Evolutionary conservation across 1,140 invertebrate species (phyloP), one percentile per base, ranked within the genome.

Genomic region (Drosophila ironensis): DNA sequence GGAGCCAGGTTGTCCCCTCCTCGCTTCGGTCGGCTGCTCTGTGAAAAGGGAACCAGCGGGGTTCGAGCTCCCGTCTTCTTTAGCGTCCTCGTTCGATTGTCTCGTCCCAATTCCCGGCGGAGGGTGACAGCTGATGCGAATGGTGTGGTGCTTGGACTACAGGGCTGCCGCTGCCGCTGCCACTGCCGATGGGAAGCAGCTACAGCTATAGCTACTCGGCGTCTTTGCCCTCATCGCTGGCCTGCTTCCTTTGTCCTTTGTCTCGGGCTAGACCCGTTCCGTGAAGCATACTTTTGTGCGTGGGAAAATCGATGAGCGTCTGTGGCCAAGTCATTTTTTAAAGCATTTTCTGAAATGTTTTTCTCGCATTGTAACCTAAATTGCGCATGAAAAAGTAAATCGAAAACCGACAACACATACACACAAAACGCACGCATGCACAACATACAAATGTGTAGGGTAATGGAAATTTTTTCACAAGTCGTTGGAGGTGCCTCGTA

Each of bases 321-420:
- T 60, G 42, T 33, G 45, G 50, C 72, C 52, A 72, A 61, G 71
- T 61, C 70, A 71, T 74, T 84, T 84, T 84, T 82, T 53, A 84
- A 71, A 84, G 78, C 78, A 82, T 78, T 84, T 86, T 74, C 72
- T 86, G 64, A 57, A 84, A 44, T 64, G 63, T 71, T 84, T 78
- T 72, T 57, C 60, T 60, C 74, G 78, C 78, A 78, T 82, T 82
- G 57, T 84, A 82, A 78, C 77, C 80, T 73, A 86, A 84, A 84
- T 84, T 84, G 78, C 78, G 78, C 73, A 84, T 84, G 73, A 84
- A 84, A 84, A 84, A 72, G 52, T 70, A 78, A 82, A 76, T 50
- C 60, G 70, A 69, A 82, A 75, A 72, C 48, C 64, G 52, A 71
- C 35, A 75, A 75, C 47, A 51, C 47, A 42, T 33, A 5, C 6